Conservation (phyloP, 2,113 vertebrate species). For the Arothron firmamentum region DNA sequence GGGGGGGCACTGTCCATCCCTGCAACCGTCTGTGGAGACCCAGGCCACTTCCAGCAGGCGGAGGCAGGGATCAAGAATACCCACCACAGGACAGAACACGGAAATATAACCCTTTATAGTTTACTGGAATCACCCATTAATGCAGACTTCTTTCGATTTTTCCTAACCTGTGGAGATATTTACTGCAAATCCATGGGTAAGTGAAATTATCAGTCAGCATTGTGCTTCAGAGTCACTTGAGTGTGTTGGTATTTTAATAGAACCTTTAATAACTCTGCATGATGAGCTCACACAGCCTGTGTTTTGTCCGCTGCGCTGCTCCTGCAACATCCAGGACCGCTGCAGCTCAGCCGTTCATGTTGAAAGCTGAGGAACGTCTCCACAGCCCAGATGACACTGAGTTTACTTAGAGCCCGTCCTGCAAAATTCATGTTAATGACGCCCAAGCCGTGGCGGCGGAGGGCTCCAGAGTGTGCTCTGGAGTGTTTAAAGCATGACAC, state of each 20-base stretch:
- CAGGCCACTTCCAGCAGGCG: background rate
- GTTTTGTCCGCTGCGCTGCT: no score
- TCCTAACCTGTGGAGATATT: conserved; percentile 6
- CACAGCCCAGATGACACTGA: conserved; percentile 9
- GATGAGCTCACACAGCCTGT: no score
- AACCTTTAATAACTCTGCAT: background rate
- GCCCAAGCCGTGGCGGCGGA: conserved; percentile 1
- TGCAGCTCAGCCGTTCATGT: conserved; percentile 27
- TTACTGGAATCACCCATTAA: background rate
- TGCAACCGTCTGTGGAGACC: no score
- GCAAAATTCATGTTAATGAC: conserved; percentile 53
- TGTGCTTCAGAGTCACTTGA: conserved; percentile 19
- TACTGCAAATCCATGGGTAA: conserved; percentile 14
- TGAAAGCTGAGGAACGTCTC: conserved; percentile 26
- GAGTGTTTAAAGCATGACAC: conserved; percentile 20
- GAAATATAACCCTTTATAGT: background rate
- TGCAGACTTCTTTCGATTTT: background rate
- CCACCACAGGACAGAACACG: background rate
- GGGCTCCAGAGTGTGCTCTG: conserved; percentile 1
- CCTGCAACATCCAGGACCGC: background rate
- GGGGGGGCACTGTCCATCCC: no score
- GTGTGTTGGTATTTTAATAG: conserved; percentile 30
- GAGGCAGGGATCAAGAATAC: background rate
- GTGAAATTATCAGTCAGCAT: conserved; percentile 33
- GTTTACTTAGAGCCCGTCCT: conserved; percentile 17